Evolutionary conservation across 2,888 invertebrate species (phyloP).

Genomic region (Lasius platythorax): DNA sequence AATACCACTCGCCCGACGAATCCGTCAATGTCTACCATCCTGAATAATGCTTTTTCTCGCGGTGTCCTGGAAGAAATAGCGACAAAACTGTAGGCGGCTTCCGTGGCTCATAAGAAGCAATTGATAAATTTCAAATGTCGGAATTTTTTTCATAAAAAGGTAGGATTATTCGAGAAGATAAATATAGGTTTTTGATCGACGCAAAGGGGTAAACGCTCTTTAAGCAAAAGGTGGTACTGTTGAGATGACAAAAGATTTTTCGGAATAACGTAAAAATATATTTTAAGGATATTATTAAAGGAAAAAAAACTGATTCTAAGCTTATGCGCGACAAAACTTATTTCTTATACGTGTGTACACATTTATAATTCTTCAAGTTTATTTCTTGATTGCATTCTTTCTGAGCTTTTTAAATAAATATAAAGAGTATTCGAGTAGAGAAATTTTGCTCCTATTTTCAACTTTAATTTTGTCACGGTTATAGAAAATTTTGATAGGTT

Average conservation of each 20-base stretch:
- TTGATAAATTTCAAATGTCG: slow-evolving; percentile 64
- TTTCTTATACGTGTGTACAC: not conserved
- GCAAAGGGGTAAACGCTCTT: slow-evolving; percentile 57
- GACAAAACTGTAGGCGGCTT: slow-evolving; percentile 48
- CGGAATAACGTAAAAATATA: slow-evolving; percentile 16
- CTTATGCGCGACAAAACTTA: not conserved
- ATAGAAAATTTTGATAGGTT: not conserved
- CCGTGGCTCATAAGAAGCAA: slow-evolving; percentile 37
- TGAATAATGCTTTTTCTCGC: slow-evolving; percentile 65
- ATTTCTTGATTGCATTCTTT: not conserved
- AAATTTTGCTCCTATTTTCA: not conserved
- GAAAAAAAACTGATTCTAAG: not conserved
- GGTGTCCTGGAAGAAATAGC: slow-evolving; percentile 35
- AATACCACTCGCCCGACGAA: slow-evolving; percentile 57
- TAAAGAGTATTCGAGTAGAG: not conserved
- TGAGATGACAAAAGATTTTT: slow-evolving; percentile 22
- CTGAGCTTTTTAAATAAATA: not conserved
- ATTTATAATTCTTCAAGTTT: slow-evolving; percentile 1
- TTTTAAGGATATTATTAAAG: not conserved
- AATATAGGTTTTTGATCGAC: slow-evolving; percentile 42
- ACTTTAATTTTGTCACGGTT: not conserved
- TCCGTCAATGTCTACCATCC: slow-evolving; percentile 70
- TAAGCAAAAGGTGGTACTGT: not conserved
- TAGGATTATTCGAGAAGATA: slow-evolving; percentile 47
- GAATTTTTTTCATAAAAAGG: slow-evolving; percentile 40